phyloP scores from a whole-genome alignment of 2,888 invertebrate species.

The Noctua pronuba region DNA sequence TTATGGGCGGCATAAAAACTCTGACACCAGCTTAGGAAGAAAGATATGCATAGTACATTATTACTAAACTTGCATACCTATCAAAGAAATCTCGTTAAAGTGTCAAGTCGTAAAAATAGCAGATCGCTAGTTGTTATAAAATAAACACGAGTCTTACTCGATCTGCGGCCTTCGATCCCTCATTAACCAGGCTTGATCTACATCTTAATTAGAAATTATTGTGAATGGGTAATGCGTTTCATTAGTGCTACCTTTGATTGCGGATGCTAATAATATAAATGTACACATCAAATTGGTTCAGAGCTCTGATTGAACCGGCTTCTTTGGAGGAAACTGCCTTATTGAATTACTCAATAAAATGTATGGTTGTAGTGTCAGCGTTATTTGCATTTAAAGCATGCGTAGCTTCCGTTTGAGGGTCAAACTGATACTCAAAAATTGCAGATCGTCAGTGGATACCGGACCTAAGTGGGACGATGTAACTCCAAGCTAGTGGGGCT shows the following conservation, averaged over 20 bases:
- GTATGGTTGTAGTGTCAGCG: constrained; percentile 50
- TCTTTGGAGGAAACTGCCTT: constrained; percentile 68
- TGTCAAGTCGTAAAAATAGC: neutral
- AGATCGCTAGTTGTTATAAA: neutral
- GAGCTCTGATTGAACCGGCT: constrained; percentile 74
- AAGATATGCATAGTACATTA: neutral
- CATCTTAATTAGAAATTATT: constrained; percentile 77
- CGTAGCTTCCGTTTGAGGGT: neutral
- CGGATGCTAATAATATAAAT: constrained; percentile 73
- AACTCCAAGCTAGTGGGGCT: neutral
- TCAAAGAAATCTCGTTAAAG: neutral
- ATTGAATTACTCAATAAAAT: constrained; percentile 70
- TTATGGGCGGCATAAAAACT: no score
- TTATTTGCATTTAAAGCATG: neutral
- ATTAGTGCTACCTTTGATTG: constrained; percentile 73
- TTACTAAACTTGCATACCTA: neutral
- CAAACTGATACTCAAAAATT: neutral
- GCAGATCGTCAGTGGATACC: neutral
- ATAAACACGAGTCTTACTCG: constrained; percentile 16
- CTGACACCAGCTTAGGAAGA: no score
- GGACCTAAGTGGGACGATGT: neutral
- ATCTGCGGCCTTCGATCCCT: constrained; percentile 33
- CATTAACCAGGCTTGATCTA: constrained; percentile 36
- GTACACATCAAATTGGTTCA: constrained; percentile 65
- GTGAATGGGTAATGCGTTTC: constrained; percentile 75